Conservation (phyloP, 1,140 invertebrate species). For the Proales similis region DNA sequence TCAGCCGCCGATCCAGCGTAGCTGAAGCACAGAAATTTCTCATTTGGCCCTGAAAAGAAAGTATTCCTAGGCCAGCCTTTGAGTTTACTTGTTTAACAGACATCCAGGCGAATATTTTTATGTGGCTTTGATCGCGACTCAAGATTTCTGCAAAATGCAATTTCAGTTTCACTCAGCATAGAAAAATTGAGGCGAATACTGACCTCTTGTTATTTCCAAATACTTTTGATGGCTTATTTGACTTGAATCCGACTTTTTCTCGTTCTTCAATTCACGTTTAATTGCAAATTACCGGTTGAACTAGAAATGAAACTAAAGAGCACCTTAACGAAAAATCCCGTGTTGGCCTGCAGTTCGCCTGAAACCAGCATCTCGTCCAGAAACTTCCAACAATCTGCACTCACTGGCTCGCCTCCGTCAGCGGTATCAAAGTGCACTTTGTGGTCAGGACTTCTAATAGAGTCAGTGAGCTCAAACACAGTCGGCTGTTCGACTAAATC, state of each 20-base stretch:
- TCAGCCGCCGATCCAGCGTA: constrained; percentile 9
- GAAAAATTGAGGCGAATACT: constrained; percentile 1
- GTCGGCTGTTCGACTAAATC: constrained; percentile 57
- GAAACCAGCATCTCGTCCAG: not conserved
- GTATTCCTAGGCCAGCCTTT: constrained; percentile 16
- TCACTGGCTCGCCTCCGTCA: no score
- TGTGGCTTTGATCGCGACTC: constrained; percentile 18
- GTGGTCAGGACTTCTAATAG: constrained; percentile 9
- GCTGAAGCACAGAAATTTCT: constrained; percentile 15
- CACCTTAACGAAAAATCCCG: not conserved
- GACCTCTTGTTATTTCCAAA: not conserved
- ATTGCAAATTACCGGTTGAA: not conserved
- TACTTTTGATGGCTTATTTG: constrained; percentile 4
- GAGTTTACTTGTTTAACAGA: constrained; percentile 12
- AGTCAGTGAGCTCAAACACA: not conserved
- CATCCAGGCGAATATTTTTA: constrained; percentile 26
- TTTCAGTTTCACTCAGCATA: not conserved
- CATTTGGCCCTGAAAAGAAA: constrained; percentile 32
- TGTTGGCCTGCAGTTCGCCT: not conserved
- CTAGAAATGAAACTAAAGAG: not conserved
- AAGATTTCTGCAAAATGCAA: no score
- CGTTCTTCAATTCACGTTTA: not conserved
- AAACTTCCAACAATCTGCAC: constrained; percentile 4
- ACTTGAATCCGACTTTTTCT: constrained; percentile 7
- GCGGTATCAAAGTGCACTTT: not conserved